Conservation (phyloP, 1,140 invertebrate species). For the Eubasilissa regina region DNA sequence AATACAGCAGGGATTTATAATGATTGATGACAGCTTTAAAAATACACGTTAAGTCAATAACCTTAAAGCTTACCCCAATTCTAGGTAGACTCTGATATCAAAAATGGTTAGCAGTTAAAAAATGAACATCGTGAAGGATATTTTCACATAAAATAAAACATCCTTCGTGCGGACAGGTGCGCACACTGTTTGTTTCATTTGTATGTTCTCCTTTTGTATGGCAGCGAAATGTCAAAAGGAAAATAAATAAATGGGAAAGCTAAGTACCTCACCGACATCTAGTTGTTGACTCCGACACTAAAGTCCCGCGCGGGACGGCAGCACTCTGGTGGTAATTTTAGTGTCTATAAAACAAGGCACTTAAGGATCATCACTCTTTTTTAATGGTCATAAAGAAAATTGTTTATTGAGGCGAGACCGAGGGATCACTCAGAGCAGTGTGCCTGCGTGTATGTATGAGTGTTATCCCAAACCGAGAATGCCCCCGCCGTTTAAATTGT, state of each 20-base stretch:
- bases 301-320: slow-evolving; percentile 28
- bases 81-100: too few relatives aligned
- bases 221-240: slow-evolving; percentile 22
- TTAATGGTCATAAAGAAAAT: slow-evolving; percentile 59
- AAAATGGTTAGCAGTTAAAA: too few relatives aligned
- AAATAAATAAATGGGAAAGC: slow-evolving; percentile 39
- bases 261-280: slow-evolving; percentile 38
- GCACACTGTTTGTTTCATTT: not conserved
- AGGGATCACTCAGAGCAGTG: slow-evolving; percentile 37
- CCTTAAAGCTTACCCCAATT: too few relatives aligned
- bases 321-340: slow-evolving; percentile 57
- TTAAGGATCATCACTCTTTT: slow-evolving; percentile 57
- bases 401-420: slow-evolving; percentile 52
- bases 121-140: too few relatives aligned
- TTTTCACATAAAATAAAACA: too few relatives aligned
- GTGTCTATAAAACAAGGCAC: slow-evolving; percentile 57
- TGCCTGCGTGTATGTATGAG: not conserved
- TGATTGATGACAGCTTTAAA: too few relatives aligned
- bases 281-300: slow-evolving; percentile 41
- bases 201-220: not conserved
- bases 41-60: too few relatives aligned
- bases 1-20: too few relatives aligned
- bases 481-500: slow-evolving; percentile 16
- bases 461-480: slow-evolving; percentile 50
- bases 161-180: too few relatives aligned